These are phyloP conservation scores for Eulemur coronatus DNA, from an alignment of 2,797 vertebrate species.

Conservation along the genomic window DNA sequence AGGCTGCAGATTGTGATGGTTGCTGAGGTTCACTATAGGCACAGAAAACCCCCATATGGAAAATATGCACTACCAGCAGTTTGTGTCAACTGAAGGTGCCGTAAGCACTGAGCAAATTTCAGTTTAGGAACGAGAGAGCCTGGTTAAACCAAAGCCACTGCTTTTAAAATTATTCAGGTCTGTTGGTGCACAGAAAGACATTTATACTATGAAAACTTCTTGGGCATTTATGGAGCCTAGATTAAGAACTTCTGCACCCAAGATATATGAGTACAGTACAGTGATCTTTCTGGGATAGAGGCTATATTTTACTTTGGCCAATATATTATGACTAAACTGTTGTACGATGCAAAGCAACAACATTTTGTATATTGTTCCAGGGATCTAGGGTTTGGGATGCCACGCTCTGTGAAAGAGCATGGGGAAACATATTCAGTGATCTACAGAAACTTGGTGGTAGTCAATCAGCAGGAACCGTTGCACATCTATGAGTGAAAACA, in stretches of 20 bases:
- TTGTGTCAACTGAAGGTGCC: background rate
- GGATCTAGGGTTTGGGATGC: conserved; percentile 88
- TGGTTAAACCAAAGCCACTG: background rate
- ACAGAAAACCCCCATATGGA: too few relatives aligned
- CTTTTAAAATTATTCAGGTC: background rate
- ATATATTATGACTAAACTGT: conserved; percentile 93
- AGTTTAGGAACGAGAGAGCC: background rate
- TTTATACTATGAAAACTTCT: background rate
- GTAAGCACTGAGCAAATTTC: background rate
- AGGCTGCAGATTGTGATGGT: background rate
- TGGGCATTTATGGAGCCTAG: background rate
- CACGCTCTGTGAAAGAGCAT: conserved; percentile 93
- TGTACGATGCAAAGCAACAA: conserved; percentile 93
- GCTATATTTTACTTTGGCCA: conserved; percentile 94
- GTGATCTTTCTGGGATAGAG: conserved; percentile 70
- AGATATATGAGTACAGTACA: background rate
- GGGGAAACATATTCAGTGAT: conserved; percentile 91
- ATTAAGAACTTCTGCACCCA: background rate
- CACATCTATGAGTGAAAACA: conserved; percentile 58
- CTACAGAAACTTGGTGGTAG: conserved; percentile 90
- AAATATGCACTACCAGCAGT: background rate
- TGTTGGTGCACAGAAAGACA: background rate
- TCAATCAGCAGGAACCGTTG: conserved; percentile 80
- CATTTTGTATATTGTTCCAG: conserved; percentile 93
- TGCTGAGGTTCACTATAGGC: background rate